Conservation (phyloP, 2,797 vertebrate species). For the Nannoperca obscura region DNA sequence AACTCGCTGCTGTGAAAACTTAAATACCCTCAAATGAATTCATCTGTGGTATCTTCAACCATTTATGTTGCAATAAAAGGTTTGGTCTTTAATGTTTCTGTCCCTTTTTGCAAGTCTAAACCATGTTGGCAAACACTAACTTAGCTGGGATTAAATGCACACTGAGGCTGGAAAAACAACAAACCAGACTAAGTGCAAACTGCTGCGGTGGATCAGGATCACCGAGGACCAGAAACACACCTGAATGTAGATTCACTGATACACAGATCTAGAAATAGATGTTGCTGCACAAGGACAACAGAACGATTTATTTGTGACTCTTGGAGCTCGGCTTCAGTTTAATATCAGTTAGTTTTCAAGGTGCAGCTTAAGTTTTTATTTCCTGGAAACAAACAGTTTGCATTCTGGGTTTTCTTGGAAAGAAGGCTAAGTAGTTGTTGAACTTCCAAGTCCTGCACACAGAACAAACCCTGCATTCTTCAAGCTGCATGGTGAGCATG, state of each 20-base stretch:
- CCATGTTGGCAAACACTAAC: neutral
- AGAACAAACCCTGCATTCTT: too few species aligned
- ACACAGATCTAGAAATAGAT: neutral
- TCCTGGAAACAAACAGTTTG: too few species aligned
- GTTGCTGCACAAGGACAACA: neutral
- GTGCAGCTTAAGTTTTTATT: neutral
- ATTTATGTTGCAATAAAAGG: neutral
- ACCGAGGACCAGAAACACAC: slow-evolving; percentile 2
- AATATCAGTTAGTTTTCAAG: neutral
- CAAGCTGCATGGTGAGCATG: neutral
- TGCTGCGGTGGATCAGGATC: slow-evolving; percentile 6
- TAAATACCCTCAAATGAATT: too few species aligned
- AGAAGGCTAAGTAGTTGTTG: too few species aligned
- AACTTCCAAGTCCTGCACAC: too few species aligned
- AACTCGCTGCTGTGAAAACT: too few species aligned
- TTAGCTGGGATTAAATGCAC: slow-evolving; percentile 12
- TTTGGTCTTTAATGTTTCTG: neutral
- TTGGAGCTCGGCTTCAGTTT: neutral
- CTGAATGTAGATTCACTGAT: neutral
- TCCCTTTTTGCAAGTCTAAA: neutral
- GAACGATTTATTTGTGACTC: neutral
- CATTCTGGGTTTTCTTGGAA: too few species aligned
- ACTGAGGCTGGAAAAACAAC: slow-evolving; percentile 28
- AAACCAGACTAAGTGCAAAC: slow-evolving; percentile 36
- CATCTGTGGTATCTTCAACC: too few species aligned